phyloP scores from a whole-genome alignment of 2,888 invertebrate genomes.

The Caenorhabditis drosophilae region DNA sequence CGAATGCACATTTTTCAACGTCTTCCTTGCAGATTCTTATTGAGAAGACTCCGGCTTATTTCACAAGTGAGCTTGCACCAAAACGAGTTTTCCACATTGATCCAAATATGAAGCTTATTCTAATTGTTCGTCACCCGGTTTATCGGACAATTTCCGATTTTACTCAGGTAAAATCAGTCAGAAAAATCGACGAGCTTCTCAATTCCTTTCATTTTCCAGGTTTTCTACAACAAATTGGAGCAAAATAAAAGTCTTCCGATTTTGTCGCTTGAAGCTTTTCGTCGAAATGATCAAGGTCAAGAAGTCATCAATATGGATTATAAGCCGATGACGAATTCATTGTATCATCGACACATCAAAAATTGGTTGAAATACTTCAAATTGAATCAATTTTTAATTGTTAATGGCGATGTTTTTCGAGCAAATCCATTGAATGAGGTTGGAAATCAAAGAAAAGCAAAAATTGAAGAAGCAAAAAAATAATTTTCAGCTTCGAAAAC shows the following conservation, averaged over 20 bases:
- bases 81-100: conserved; percentile 93
- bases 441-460: not conserved
- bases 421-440: conserved; percentile 85
- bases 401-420: conserved; percentile 90
- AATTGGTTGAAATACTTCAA: conserved; percentile 91
- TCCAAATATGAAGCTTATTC: conserved; percentile 84
- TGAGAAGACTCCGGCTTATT: conserved; percentile 97
- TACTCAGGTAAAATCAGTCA: conserved; percentile 56
- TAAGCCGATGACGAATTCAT: conserved; percentile 76
- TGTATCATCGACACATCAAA: conserved; percentile 88
- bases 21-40: conserved; percentile 52
- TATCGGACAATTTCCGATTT: conserved; percentile 77
- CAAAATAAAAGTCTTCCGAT: conserved; percentile 65
- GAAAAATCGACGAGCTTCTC: no score
- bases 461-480: not conserved
- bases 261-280: conserved; percentile 71
- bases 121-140: conserved; percentile 94
- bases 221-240: conserved; percentile 63
- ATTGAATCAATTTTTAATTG: conserved; percentile 83
- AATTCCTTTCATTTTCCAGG: conserved; percentile 42
- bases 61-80: conserved; percentile 92
- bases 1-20: not conserved
- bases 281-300: conserved; percentile 30
- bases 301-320: conserved; percentile 70
- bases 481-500: conserved; percentile 76